Evolutionary conservation across 2,888 invertebrate species (phyloP), one percentile per base, ranked within the genome.

Genomic region (Odontomyia ornata): DNA sequence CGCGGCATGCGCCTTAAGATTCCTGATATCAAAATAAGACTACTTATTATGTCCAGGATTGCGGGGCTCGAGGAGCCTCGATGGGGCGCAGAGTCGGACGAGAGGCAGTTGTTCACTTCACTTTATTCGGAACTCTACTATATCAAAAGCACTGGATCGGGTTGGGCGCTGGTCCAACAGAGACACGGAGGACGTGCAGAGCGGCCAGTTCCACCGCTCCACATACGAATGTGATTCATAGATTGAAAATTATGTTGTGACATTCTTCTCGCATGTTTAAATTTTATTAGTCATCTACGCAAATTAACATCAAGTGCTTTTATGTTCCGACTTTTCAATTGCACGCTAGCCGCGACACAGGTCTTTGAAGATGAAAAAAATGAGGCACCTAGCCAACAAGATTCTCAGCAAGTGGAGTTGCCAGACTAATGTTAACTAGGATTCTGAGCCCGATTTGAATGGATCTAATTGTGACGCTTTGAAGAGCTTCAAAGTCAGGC

Each of bases 191-290:
- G 28, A 80, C 79, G 79, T 23, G 18, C 21, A 5, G 11, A 25
- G 57, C 7, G 57, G 57, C 21, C 21, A 9, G 25, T 23, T 69
- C 72, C 56, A 21, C n/a, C 56, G 30, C 72, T 57, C 47, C 23
- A 4, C 73, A 25, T 64, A 75, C 28, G 52, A 52, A 65, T 80
- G 79, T 81, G 81, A 81, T 81, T 81, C 81, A 81, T 81, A 79
- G 80, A 80, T 80, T 77, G 80, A 79, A 81, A 81, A 81, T 81
- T 81, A 81, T 81, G 81, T 81, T 81, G 81, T 81, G 81, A 81
- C 81, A 81, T 81, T 81, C 80, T 79, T 81, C 81, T 81, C 80
- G 81, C 81, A 81, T 81, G 81, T 81, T 80, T 81, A 80, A 81
- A 81, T 81, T 81, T 81, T 81, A 81, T 81, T 81, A 81, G 80